Conservation (phyloP, 2,113 vertebrate genomes). For the Etheostoma cragini region DNA sequence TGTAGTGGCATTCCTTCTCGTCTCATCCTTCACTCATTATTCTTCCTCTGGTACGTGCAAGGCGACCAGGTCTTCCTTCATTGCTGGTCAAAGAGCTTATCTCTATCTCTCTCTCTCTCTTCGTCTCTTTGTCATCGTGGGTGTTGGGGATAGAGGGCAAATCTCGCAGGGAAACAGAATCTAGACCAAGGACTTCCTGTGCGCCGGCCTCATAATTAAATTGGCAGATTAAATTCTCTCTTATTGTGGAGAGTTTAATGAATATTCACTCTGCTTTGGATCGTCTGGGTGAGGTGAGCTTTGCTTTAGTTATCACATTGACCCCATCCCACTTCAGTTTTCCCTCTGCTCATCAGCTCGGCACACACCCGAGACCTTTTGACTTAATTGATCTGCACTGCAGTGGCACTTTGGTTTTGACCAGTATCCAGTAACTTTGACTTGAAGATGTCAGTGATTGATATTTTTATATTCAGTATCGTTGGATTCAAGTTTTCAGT, state of each 20-base stretch:
- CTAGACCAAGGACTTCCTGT: slow-evolving; percentile 72
- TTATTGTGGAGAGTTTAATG: slow-evolving; percentile 77
- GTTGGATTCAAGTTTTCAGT: background rate
- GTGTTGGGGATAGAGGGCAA: slow-evolving; percentile 63
- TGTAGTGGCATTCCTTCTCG: slow-evolving; percentile 24
- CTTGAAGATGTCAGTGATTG: background rate
- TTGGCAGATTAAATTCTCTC: slow-evolving; percentile 75
- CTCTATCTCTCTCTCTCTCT: slow-evolving; percentile 31
- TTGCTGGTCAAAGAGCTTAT: slow-evolving; percentile 44
- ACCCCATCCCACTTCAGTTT: slow-evolving; percentile 52
- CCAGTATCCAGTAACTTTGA: background rate
- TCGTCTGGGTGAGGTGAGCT: slow-evolving; percentile 61
- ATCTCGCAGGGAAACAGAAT: slow-evolving; percentile 63
- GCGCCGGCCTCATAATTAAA: slow-evolving; percentile 76
- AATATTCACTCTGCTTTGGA: slow-evolving; percentile 69
- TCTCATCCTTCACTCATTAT: slow-evolving; percentile 64
- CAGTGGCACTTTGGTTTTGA: slow-evolving; percentile 11
- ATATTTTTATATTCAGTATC: background rate
- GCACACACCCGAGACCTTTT: slow-evolving; percentile 43
- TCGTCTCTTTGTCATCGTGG: slow-evolving; percentile 41
- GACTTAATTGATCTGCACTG: slow-evolving; percentile 55
- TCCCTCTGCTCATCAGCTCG: slow-evolving; percentile 55
- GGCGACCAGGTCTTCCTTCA: slow-evolving; percentile 37
- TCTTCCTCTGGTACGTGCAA: slow-evolving; percentile 25
- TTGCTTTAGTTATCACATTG: slow-evolving; percentile 57